Conservation (phyloP, 2,888 invertebrate genomes). For the Lobophora halterata region DNA sequence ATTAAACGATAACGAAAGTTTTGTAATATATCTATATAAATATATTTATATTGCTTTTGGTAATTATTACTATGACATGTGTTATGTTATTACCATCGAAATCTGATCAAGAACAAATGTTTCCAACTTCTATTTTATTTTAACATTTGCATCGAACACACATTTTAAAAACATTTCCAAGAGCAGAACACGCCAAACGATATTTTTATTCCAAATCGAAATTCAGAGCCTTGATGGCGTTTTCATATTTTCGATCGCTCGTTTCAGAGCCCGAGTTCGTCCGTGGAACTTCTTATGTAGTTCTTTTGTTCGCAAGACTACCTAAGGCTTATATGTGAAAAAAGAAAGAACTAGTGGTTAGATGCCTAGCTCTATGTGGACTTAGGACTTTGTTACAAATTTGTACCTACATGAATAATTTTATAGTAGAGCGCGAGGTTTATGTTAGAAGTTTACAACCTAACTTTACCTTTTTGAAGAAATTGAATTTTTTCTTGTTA, state of each 20-base stretch:
- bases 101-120: no score
- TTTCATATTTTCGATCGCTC: slow-evolving; percentile 32
- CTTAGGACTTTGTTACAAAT: slow-evolving; percentile 10
- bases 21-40: no score
- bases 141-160: background rate
- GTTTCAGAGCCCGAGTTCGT: slow-evolving; percentile 37
- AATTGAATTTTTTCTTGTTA: no score
- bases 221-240: slow-evolving; percentile 12
- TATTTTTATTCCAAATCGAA: slow-evolving; percentile 8
- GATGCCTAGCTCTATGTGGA: slow-evolving; percentile 12
- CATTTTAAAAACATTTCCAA: background rate
- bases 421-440: background rate
- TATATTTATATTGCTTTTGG: no score
- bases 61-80: no score
- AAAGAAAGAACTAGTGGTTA: slow-evolving; percentile 24
- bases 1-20: no score
- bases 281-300: slow-evolving; percentile 22
- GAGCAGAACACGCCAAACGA: slow-evolving; percentile 1
- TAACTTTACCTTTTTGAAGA: no score
- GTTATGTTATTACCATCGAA: no score
- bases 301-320: slow-evolving; percentile 60
- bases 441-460: no score
- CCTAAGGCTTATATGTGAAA: slow-evolving; percentile 40
- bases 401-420: slow-evolving; percentile 12
- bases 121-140: background rate